Conservation (phyloP, 2,888 invertebrate species). For the Eilema caniola region DNA sequence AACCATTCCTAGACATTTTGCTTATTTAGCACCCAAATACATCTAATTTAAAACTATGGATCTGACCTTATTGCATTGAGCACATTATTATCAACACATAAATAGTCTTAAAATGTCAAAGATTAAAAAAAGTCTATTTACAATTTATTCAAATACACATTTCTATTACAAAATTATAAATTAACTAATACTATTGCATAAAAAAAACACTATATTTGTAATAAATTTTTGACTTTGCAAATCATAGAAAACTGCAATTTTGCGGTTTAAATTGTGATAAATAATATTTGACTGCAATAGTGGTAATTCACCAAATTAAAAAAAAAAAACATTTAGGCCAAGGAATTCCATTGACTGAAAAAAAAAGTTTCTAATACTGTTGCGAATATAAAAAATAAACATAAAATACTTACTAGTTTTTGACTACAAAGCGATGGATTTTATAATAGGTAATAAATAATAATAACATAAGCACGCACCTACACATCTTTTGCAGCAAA, state of each 20-base stretch:
- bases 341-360: background rate
- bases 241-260: background rate
- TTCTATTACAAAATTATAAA: conserved; percentile 28
- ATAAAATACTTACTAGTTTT: background rate
- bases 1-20: background rate
- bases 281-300: conserved; percentile 33
- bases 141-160: conserved; percentile 10
- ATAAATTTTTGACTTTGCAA: background rate
- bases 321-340: background rate
- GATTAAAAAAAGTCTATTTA: conserved; percentile 14
- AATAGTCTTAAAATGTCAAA: background rate
- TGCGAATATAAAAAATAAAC: conserved; percentile 11
- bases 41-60: background rate
- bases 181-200: conserved; percentile 38
- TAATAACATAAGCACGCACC: no score
- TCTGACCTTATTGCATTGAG: background rate
- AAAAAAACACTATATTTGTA: conserved; percentile 21
- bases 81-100: conserved; percentile 3
- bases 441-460: background rate
- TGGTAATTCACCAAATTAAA: background rate
- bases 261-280: background rate
- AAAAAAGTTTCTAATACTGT: conserved; percentile 2
- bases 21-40: background rate
- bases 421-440: background rate
- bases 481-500: conserved; percentile 32